A percentile compares a stretch with the other conserved stretches of the same genome.
These are phyloP conservation scores for Macaria liturata DNA, from an alignment of 2,888 invertebrate genomes.

Conservation along the genomic window DNA sequence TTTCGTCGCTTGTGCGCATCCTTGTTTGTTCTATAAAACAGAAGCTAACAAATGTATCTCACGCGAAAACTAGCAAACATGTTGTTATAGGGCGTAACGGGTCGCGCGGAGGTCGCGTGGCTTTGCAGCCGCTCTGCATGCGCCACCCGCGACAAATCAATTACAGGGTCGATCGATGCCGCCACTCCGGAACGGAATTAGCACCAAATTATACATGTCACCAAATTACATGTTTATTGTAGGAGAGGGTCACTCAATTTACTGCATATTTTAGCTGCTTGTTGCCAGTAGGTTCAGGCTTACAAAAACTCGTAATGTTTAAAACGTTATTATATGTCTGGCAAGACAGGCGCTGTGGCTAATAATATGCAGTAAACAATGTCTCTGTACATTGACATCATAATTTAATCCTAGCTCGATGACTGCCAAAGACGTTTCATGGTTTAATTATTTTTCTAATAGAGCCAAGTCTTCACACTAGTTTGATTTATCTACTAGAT, in stretches of 20 bases:
- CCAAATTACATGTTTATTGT: neutral
- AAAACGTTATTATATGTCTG: too few species aligned
- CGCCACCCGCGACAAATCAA: slow-evolving; percentile 1
- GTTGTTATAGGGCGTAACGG: slow-evolving; percentile 1
- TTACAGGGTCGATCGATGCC: slow-evolving; percentile 1
- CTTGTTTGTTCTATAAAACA: neutral
- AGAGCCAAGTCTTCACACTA: too few species aligned
- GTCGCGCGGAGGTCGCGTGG: slow-evolving; percentile 1
- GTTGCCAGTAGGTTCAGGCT: too few species aligned
- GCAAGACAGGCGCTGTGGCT: too few species aligned
- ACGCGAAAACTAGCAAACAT: neutral
- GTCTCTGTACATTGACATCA: too few species aligned
- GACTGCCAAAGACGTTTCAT: too few species aligned
- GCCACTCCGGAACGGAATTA: slow-evolving; percentile 1
- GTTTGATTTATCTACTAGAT: too few species aligned
- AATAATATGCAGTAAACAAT: too few species aligned
- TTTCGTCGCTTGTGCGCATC: too few species aligned
- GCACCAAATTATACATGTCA: slow-evolving; percentile 1
- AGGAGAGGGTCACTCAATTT: neutral
- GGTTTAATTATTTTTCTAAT: too few species aligned
- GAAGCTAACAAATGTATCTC: neutral
- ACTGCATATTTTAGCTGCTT: neutral
- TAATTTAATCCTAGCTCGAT: too few species aligned
- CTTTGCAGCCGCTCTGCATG: neutral
- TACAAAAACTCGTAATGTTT: too few species aligned